These are phyloP conservation scores for Teleogryllus oceanicus DNA, from an alignment of 2,888 invertebrate species.

Conservation along the genomic window DNA sequence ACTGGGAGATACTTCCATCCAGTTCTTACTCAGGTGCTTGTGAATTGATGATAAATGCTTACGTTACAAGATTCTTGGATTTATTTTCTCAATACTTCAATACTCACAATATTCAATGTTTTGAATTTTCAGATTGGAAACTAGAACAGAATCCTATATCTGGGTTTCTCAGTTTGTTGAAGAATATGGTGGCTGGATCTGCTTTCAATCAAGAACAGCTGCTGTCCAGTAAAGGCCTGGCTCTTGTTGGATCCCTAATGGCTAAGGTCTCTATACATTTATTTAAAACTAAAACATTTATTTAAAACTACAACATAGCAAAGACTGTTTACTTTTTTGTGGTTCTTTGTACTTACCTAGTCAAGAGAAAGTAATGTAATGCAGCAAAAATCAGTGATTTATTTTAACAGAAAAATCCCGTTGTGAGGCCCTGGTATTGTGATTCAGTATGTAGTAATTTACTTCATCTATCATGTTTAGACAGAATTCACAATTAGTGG, in stretches of 20 bases:
- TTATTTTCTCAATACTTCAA: not conserved
- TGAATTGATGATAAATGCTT: not conserved
- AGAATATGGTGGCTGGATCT: constrained; percentile 54
- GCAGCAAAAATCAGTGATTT: no score
- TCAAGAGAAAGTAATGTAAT: no score
- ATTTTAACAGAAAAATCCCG: no score
- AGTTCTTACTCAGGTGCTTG: constrained; percentile 41
- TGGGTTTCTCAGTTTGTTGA: constrained; percentile 55
- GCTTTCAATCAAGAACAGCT: constrained; percentile 58
- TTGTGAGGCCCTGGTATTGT: no score
- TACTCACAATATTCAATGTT: not conserved
- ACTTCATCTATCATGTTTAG: no score
- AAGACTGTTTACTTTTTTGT: no score
- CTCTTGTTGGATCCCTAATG: constrained; percentile 56
- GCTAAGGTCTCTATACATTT: constrained; percentile 45
- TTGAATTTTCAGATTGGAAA: constrained; percentile 51
- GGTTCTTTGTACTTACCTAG: no score
- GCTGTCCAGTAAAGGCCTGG: constrained; percentile 53
- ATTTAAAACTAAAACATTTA: no score
- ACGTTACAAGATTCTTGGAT: not conserved
- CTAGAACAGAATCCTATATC: constrained; percentile 59
- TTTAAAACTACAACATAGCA: no score
- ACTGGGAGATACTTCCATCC: constrained; percentile 56
- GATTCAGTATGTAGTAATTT: no score
- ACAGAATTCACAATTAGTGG: no score